A percentile compares a stretch with the other conserved stretches of the same genome.
Evolutionary conservation across 2,888 invertebrate genomes (phyloP).

Genomic region (Acanthosepion esculentum): DNA sequence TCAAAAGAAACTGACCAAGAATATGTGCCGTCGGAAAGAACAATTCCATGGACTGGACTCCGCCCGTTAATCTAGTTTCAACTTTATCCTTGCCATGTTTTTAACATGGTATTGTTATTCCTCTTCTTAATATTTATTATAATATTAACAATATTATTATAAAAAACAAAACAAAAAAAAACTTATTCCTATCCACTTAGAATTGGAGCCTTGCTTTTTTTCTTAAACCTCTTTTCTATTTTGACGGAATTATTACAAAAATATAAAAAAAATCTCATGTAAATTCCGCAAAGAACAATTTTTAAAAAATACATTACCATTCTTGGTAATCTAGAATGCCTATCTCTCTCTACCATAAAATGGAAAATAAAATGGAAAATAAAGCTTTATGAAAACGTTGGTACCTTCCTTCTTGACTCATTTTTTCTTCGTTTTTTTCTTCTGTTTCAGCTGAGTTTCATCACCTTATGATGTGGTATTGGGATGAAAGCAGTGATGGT

Average conservation of each 20-base stretch:
- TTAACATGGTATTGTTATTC: background rate
- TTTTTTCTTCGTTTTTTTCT: background rate
- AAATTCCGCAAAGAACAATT: background rate
- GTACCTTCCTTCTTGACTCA: background rate
- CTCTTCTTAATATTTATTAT: background rate
- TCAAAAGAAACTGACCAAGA: background rate
- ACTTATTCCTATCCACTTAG: background rate
- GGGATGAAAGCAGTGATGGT: no score
- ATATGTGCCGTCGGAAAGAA: background rate
- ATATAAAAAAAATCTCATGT: background rate
- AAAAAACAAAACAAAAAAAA: background rate
- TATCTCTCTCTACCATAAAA: background rate
- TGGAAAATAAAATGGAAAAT: constrained; percentile 6
- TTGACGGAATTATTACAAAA: background rate
- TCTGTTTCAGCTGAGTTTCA: background rate
- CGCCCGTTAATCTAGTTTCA: background rate
- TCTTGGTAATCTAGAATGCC: background rate
- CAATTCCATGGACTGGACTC: background rate
- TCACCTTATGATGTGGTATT: no score
- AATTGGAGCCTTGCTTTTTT: background rate
- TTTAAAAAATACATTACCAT: background rate
- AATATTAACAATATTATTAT: background rate
- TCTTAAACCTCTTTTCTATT: background rate
- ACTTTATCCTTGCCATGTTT: background rate
- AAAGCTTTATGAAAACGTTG: background rate